These are phyloP conservation scores for Chaunax sp. DNA, from an alignment of 2,797 vertebrate genomes.

Conservation along the genomic window DNA sequence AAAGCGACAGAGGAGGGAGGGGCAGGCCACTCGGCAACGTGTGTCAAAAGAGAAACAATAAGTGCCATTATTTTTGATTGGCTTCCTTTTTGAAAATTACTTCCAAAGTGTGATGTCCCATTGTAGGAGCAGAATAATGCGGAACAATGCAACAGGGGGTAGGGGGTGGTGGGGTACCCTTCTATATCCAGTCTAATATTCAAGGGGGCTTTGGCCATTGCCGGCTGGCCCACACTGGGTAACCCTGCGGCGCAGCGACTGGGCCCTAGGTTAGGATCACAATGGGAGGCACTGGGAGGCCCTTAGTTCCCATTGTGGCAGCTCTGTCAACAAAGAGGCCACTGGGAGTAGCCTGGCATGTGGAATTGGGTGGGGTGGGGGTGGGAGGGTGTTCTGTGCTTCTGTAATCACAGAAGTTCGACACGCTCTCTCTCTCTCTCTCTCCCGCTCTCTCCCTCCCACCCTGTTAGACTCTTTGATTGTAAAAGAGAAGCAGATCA, in stretches of 20 bases:
- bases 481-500: too few relatives aligned
- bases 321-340: slow-evolving; percentile 97
- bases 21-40: slow-evolving; percentile 66
- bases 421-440: neutral
- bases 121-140: slow-evolving; percentile 92
- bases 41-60: slow-evolving; percentile 94
- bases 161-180: slow-evolving; percentile 52
- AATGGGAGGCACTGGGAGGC: slow-evolving; percentile 76
- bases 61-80: slow-evolving; percentile 99
- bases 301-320: slow-evolving; percentile 92
- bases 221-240: slow-evolving; percentile 61
- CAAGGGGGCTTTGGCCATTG: slow-evolving; percentile 64
- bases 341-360: slow-evolving; percentile 91
- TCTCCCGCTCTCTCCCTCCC: too few relatives aligned
- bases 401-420: neutral
- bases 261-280: slow-evolving; percentile 70
- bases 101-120: slow-evolving; percentile 97
- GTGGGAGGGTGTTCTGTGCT: neutral
- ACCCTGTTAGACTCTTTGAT: too few relatives aligned
- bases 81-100: slow-evolving; percentile 93
- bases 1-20: slow-evolving; percentile 64
- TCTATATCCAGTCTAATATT: slow-evolving; percentile 70
- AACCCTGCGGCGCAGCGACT: slow-evolving; percentile 53
- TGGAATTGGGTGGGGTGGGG: slow-evolving; percentile 72
- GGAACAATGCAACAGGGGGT: slow-evolving; percentile 92